phyloP scores from a whole-genome alignment of 2,113 vertebrate species.

The Agelaius tricolor region DNA sequence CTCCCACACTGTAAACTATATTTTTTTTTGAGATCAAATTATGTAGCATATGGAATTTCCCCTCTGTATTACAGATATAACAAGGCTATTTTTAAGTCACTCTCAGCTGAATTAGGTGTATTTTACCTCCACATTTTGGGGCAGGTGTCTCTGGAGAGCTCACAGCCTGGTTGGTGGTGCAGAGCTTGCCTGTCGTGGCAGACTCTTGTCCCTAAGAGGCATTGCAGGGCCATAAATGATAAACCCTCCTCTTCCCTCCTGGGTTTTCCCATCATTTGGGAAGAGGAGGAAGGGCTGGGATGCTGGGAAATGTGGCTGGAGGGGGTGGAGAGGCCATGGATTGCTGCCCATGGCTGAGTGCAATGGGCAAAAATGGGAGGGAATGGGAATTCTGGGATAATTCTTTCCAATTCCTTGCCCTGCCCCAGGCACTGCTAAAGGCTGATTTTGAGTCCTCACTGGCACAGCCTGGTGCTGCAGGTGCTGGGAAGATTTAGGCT shows the following conservation, averaged over 20 bases:
- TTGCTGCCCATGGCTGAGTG: neutral
- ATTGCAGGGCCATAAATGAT: neutral
- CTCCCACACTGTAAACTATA: neutral
- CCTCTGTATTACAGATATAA: neutral
- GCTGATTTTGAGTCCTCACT: neutral
- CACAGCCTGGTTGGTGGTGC: neutral
- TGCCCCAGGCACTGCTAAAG: neutral
- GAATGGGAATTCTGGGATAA: neutral
- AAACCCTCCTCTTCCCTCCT: neutral
- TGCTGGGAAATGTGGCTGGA: neutral
- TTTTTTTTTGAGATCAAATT: neutral
- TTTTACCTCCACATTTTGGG: neutral
- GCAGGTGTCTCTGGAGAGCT: neutral
- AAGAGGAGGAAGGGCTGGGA: neutral
- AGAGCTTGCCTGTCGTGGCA: neutral
- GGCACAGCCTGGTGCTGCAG: neutral
- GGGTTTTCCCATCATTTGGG: fast-evolving
- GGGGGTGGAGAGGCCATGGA: neutral
- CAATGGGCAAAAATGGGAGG: neutral
- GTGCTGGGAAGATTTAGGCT: neutral
- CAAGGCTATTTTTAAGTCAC: neutral
- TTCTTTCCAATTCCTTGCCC: neutral
- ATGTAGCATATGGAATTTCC: neutral
- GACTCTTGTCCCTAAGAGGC: constrained; percentile 14
- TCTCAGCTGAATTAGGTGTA: neutral